A percentile compares a stretch with the other conserved stretches of the same genome.
phyloP scores from a whole-genome alignment of 2,113 vertebrate genomes.

The Anser cygnoides region DNA sequence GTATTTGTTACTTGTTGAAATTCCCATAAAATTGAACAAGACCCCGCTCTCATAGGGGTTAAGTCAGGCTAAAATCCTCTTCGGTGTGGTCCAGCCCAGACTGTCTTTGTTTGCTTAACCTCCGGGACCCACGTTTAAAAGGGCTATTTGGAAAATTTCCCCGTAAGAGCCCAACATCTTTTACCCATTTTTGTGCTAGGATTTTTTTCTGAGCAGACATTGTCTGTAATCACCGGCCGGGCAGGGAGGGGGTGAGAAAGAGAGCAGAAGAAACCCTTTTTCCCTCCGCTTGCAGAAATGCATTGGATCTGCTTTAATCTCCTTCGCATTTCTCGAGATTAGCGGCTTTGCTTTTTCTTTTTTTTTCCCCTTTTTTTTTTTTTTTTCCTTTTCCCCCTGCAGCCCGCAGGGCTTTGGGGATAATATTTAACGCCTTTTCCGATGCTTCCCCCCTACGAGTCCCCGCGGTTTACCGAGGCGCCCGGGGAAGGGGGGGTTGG shows the following conservation, averaged over 20 bases:
- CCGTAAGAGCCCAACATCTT: constrained; percentile 76
- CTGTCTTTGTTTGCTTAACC: constrained; percentile 96
- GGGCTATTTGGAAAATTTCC: constrained; percentile 83
- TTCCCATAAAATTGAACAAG: constrained; percentile 89
- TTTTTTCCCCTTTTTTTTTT: too few species aligned
- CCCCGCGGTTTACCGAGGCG: background rate
- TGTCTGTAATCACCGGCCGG: background rate
- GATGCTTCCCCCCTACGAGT: background rate
- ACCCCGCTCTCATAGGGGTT: constrained; percentile 83
- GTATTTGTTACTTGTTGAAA: constrained; percentile 81
- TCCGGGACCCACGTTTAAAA: constrained; percentile 87
- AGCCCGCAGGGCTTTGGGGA: background rate
- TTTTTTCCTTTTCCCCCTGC: too few species aligned
- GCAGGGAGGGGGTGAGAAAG: background rate
- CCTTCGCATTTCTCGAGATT: background rate
- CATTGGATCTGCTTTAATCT: background rate
- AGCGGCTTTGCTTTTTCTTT: background rate
- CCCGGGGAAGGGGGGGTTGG: too few species aligned
- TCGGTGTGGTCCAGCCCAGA: constrained; percentile 91
- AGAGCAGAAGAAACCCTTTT: background rate
- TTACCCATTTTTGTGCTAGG: constrained; percentile 73
- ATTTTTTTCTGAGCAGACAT: constrained; percentile 41
- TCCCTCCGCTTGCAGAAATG: background rate
- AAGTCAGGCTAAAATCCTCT: constrained; percentile 85
- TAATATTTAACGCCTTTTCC: background rate